Evolutionary conservation across 2,113 vertebrate genomes (phyloP), one percentile per base, ranked within the genome.

Genomic region (Pelecanoides urinatrix): DNA sequence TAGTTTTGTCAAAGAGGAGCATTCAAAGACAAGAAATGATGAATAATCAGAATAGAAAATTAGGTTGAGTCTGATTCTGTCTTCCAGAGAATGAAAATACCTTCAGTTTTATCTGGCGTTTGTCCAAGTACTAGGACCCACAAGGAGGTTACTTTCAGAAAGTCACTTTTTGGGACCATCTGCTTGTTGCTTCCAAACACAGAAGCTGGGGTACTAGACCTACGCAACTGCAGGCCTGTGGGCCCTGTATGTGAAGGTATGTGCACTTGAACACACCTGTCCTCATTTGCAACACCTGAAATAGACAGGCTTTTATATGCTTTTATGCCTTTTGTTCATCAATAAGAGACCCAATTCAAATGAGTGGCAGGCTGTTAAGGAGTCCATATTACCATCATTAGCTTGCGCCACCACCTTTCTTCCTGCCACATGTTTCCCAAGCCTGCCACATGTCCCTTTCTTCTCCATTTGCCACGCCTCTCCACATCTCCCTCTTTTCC

Each of bases 191-290:
- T 40, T 56, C 50, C 50, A 74, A 89, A 45, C 5, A 32, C 19
- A 82, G 36, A 79, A 79, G 30, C 11, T 6, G 70, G 14, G 0
- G 0, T 26, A 38, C 0, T 3, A 72, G 27, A 6, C 7, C 19
- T 53, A 7, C 1, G 5, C 7, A 72, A 45, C 36, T 56, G 36
- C 61, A 36, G 34, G 42, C 11, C 49, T 56, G 40, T 25, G 47
- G 65, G 44, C 13, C 18, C 23, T 58, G 15, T 29, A 21, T 10
- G 29, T 7, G 13, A 50, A 78, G 8, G 7, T 83, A 36, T 8
- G 21, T 34, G 17, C 18, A 45, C 38, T 52, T 30, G 27, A 75
- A 62, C 36, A 32, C 14, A 55, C 19, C 32, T 44, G 15, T 9
- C 16, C 15, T 72, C 29, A 55, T 58, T 42, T 47, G 10, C 36